Evolutionary conservation across 2,888 invertebrate genomes (phyloP).

Genomic region (Drosophila limbata): DNA sequence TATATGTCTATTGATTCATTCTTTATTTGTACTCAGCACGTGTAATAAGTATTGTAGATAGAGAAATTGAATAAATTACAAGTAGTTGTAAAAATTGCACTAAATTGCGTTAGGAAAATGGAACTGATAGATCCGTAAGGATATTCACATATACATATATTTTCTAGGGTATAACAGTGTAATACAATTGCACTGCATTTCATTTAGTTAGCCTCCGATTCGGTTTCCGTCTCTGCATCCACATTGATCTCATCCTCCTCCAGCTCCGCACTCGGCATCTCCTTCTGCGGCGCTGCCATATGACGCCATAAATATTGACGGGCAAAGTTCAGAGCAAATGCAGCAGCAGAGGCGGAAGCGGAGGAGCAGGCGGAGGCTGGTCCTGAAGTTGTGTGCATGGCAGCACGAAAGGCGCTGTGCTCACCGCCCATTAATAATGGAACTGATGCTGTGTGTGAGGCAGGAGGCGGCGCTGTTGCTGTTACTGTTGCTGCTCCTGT

Average conservation of each 20-base stretch:
- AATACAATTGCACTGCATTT: slow-evolving; percentile 40
- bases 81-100: slow-evolving; percentile 59
- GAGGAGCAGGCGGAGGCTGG: slow-evolving; percentile 87
- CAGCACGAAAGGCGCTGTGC: slow-evolving; percentile 94
- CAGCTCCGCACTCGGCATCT: slow-evolving; percentile 21
- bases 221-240: slow-evolving; percentile 87
- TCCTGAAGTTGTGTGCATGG: slow-evolving; percentile 87
- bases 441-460: slow-evolving; percentile 86
- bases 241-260: slow-evolving; percentile 92
- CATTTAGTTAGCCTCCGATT: slow-evolving; percentile 54
- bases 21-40: slow-evolving; percentile 75
- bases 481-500: slow-evolving; percentile 16
- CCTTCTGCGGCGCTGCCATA: slow-evolving; percentile 51
- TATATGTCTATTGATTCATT: slow-evolving; percentile 48
- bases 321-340: slow-evolving; percentile 85
- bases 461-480: slow-evolving; percentile 81
- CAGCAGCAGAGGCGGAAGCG: slow-evolving; percentile 86
- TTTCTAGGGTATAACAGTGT: not conserved
- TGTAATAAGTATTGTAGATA: slow-evolving; percentile 32
- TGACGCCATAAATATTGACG: slow-evolving; percentile 79
- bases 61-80: slow-evolving; percentile 70
- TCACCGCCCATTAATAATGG: slow-evolving; percentile 93
- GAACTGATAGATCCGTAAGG: slow-evolving; percentile 8
- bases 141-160: slow-evolving; percentile 1
- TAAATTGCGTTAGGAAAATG: slow-evolving; percentile 53